Percentiles rank a stretch among this genome's conserved stretches.
Conservation (phyloP, 2,113 vertebrate species). For the Tricholaema leucomelas region DNA sequence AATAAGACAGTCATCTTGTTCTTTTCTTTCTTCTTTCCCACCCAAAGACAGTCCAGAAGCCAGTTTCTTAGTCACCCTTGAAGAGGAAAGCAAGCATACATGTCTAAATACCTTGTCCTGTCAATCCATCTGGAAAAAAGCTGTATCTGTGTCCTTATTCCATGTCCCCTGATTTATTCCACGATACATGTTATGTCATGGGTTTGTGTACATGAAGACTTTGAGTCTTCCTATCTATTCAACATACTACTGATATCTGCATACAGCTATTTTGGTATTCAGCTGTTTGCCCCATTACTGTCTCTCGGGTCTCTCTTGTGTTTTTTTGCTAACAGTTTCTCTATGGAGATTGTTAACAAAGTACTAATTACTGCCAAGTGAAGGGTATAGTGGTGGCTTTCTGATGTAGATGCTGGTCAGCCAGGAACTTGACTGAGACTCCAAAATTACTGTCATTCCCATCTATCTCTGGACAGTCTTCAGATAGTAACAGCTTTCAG, state of each 20-base stretch:
- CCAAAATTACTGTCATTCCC: conserved; percentile 42
- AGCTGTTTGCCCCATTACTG: neutral
- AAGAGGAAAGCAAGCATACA: neutral
- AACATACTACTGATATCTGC: neutral
- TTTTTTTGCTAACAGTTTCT: neutral
- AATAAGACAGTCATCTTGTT: neutral
- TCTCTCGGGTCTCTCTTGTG: neutral
- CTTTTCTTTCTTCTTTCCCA: neutral
- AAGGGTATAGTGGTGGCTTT: conserved; percentile 28
- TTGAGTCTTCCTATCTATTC: neutral
- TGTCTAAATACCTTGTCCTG: neutral
- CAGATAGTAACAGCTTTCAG: conserved; percentile 42
- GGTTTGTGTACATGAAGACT: neutral
- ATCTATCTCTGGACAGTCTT: conserved; percentile 48
- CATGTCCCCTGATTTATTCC: neutral
- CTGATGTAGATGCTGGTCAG: conserved; percentile 51
- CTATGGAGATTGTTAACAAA: neutral
- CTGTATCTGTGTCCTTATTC: neutral
- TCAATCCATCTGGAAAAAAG: neutral
- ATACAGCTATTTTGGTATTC: neutral
- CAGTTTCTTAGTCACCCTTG: neutral
- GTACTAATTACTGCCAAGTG: conserved; percentile 22
- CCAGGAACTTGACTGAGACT: conserved; percentile 34
- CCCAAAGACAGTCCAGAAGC: neutral
- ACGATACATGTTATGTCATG: neutral